Conservation (phyloP, 2,113 vertebrate species). For the Chaetops frenatus region DNA sequence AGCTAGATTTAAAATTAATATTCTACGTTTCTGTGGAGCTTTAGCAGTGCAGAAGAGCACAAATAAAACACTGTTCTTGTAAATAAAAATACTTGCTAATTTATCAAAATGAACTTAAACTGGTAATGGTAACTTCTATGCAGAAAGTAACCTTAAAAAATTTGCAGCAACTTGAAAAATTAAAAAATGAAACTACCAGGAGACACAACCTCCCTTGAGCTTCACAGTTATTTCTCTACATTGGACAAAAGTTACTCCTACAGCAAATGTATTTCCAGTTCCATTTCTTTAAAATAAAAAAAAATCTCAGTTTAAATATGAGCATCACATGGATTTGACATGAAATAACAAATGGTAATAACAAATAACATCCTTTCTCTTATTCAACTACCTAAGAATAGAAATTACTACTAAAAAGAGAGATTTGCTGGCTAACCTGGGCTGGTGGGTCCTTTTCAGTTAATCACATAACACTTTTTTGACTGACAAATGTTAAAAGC, state of each 20-base stretch:
- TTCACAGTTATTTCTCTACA: neutral
- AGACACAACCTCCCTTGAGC: neutral
- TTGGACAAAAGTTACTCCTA: neutral
- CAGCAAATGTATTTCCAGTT: neutral
- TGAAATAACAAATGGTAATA: neutral
- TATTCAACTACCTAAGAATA: neutral
- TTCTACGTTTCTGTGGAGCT: neutral
- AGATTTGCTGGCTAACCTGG: neutral
- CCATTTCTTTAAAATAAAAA: neutral
- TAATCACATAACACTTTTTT: neutral
- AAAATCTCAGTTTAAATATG: neutral
- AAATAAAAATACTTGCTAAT: neutral
- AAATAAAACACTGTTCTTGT: neutral
- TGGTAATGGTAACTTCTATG: accelerated
- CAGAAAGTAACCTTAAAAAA: neutral
- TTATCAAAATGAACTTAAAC: neutral
- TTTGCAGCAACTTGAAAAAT: neutral
- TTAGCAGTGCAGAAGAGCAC: neutral
- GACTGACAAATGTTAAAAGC: neutral
- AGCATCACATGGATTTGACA: neutral
- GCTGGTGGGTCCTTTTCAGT: neutral
- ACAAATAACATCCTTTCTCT: neutral
- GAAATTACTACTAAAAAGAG: neutral
- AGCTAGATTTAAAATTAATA: neutral
- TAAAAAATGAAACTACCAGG: neutral